These are phyloP conservation scores for Aspidapion aeneum DNA, from an alignment of 2,888 invertebrate genomes.

Conservation along the genomic window DNA sequence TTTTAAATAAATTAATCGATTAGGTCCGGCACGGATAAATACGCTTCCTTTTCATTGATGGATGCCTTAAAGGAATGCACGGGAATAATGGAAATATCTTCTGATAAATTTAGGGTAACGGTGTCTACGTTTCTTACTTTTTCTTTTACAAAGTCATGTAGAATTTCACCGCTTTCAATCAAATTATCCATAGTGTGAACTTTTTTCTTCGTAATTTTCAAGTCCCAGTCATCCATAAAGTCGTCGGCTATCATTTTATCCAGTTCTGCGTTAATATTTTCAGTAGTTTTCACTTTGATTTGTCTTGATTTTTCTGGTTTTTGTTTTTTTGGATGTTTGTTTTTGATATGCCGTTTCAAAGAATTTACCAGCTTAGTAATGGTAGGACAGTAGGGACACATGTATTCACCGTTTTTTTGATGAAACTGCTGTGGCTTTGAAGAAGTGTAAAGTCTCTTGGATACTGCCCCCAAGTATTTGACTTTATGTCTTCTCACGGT, in stretches of 20 bases:
- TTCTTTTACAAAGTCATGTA: constrained; percentile 31
- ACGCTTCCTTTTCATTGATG: constrained; percentile 32
- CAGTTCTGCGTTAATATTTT: constrained; percentile 6
- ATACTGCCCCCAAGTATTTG: constrained; percentile 31
- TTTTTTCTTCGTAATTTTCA: constrained; percentile 35
- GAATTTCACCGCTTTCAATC: constrained; percentile 26
- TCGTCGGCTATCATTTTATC: constrained; percentile 10
- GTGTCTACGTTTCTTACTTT: constrained; percentile 30
- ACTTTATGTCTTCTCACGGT: constrained; percentile 29
- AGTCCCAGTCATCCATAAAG: constrained; percentile 31
- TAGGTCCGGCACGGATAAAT: constrained; percentile 45
- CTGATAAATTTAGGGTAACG: constrained; percentile 23
- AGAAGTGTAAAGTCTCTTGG: constrained; percentile 23
- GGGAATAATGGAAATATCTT: background rate
- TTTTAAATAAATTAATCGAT: too few species aligned
- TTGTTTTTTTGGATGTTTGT: constrained; percentile 34
- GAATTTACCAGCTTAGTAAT: constrained; percentile 43
- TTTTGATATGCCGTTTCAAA: constrained; percentile 40
- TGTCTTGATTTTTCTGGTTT: constrained; percentile 1
- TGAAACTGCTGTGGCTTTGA: constrained; percentile 1
- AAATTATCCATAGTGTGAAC: constrained; percentile 29
- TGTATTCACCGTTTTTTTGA: constrained; percentile 10
- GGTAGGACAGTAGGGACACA: constrained; percentile 41
- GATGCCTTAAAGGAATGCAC: constrained; percentile 1
- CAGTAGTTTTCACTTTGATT: constrained; percentile 12